Evolutionary conservation across 2,888 invertebrate genomes (phyloP), one percentile per base, ranked within the genome.

Genomic region (Heliothis peltigera): DNA sequence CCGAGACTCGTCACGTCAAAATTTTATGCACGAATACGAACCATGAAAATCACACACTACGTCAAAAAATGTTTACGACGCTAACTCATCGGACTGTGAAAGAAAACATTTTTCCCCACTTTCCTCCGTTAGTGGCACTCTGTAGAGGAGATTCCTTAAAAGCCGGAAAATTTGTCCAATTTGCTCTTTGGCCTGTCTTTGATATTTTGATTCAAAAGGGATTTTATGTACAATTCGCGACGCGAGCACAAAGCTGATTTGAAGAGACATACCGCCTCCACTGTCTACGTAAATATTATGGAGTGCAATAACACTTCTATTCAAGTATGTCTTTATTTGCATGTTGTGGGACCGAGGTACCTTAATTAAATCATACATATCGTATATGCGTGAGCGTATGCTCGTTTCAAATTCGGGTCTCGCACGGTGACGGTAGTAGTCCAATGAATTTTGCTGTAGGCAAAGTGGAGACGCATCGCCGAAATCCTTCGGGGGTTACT

Each of bases 121-220:
- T 81, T 82, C 71, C 77, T 71, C 81, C 72, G 81, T 84, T 79
- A 84, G 82, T 83, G 79, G 74, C 80, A 84, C 82, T 83, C 79
- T 57, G 71, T 73, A 69, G 79, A 75, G 71, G 70, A 81, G 84
- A 87, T 84, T 86, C 83, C 82, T 86, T 86, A 87, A 89, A 87
- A 89, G 89, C 87, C 88, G 89, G 89, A 89, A 91, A 91, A 89
- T 90, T 89, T 89, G 86, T 85, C 85, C 87, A 89, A 90, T 89
- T 90, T 87, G 75, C 84, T 86, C 85, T 79, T 80, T 77, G 79
- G 80, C 78, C 70, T 71, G 78, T 78, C 87, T 88, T 89, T 89
- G 88, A 88, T 87, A 87, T 88, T 87, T 85, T 82, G 85, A 87
- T 86, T 88, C 85, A 84, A 86, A 87, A 84, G 84, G 80, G 83